These are phyloP conservation scores for Gopherus flavomarginatus DNA, from an alignment of 2,113 vertebrate genomes.

Conservation along the genomic window DNA sequence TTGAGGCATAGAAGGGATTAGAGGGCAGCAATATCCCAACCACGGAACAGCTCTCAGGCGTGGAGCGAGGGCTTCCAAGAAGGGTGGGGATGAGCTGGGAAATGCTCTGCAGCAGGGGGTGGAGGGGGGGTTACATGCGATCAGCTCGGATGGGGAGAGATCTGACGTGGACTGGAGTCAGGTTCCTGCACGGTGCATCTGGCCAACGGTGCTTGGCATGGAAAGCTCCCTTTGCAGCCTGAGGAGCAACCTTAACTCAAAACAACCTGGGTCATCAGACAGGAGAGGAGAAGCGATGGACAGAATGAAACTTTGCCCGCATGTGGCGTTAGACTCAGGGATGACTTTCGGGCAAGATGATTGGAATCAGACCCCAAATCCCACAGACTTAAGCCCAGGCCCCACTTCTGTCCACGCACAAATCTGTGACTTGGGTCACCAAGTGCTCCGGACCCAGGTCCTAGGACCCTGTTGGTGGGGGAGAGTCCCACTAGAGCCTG, in stretches of 20 bases:
- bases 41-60: background rate
- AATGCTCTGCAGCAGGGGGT: background rate
- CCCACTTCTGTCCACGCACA: background rate
- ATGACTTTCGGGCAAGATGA: background rate
- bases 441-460: background rate
- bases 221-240: background rate
- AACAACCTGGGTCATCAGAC: background rate
- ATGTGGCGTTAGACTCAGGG: background rate
- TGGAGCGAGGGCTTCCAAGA: background rate
- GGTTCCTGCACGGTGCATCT: background rate
- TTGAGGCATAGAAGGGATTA: slow-evolving; percentile 29
- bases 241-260: background rate
- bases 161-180: background rate
- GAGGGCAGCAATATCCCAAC: background rate
- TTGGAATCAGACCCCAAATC: background rate
- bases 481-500: too few species aligned
- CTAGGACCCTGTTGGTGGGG: background rate
- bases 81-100: rapidly evolving
- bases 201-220: background rate
- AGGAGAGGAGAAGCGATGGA: background rate
- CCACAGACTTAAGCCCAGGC: background rate
- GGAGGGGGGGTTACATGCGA: rapidly evolving
- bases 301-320: background rate
- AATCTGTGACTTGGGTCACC: background rate
- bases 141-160: rapidly evolving